Evolutionary conservation across 2,113 vertebrate species (phyloP), one percentile per base, ranked within the genome.

Genomic region (Chamaea fasciata): DNA sequence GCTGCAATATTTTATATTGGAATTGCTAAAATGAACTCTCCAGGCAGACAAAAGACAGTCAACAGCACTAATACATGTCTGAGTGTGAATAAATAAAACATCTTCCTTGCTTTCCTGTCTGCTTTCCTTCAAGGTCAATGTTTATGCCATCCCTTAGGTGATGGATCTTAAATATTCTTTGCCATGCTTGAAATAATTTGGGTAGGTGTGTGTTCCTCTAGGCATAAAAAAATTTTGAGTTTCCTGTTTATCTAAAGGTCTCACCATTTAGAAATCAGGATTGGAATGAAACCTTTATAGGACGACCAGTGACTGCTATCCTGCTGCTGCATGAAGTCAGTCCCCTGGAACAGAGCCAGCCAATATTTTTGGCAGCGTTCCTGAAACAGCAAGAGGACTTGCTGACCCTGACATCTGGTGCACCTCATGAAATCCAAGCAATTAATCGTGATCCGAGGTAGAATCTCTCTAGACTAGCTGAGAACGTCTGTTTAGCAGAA

Each of bases 331-430:
- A 90, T 96, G 95, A 97, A 96, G 92, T 96, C 95, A 96, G 78
- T 24, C 73, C 16, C 44, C 65, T 94, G 95, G 97, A 94, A 79
- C 7, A 35, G 13, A 91, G 91, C 95, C 97, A 98, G 69, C 9
- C 55, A 90, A 56, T 86, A 47, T 42, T 97, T 94, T 83, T 97
- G 97, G 96, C 96, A 74, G 4, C 1, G 14, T 91, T 97, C 94
- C 96, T 95, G 49, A 78, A 94, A 94, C 93, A 95, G 92, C 87
- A 86, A 83, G 41, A 89, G 78, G 83, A 95, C 70, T 96, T 89
- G 46, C 82, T 95, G 88, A 94, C 91, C 96, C 82, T 95, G 91
- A 97, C 97, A 97, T 97, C 96, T 97, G 96, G 96, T 95, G 94
- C 83, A 97, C 90, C 94, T 94, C 94, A 87, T 69, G 83, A 97